These are phyloP conservation scores for Dascyllus trimaculatus DNA, from an alignment of 2,113 vertebrate genomes.

Conservation along the genomic window DNA sequence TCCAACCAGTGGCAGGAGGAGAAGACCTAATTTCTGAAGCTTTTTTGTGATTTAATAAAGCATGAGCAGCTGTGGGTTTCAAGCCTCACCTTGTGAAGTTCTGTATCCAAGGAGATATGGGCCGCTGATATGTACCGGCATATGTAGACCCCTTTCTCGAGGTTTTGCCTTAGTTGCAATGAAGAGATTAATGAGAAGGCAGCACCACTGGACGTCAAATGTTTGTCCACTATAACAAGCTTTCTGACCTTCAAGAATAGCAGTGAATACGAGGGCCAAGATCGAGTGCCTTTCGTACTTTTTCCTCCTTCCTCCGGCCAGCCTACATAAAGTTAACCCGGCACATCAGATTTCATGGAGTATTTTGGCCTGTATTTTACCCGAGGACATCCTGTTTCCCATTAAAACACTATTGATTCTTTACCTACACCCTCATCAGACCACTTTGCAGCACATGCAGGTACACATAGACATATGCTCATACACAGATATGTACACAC, in stretches of 20 bases:
- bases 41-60: conserved; percentile 36
- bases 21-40: conserved; percentile 24
- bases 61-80: conserved; percentile 14
- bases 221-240: conserved; percentile 74
- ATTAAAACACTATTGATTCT: conserved; percentile 74
- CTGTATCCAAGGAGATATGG: conserved; percentile 10
- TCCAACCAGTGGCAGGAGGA: conserved; percentile 2
- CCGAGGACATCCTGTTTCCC: conserved; percentile 64
- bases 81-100: conserved; percentile 30
- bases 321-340: conserved; percentile 27
- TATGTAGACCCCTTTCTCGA: conserved; percentile 27
- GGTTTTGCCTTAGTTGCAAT: conserved; percentile 32
- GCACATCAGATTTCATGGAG: conserved; percentile 57
- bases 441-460: conserved; percentile 55
- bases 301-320: conserved; percentile 29
- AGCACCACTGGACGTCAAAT: conserved; percentile 39
- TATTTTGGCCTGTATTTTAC: conserved; percentile 64
- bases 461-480: conserved; percentile 40
- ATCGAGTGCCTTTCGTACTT: conserved; percentile 47
- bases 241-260: conserved; percentile 76
- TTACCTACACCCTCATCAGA: conserved; percentile 48
- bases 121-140: conserved; percentile 12
- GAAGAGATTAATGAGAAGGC: conserved; percentile 65
- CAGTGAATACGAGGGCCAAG: conserved; percentile 27
- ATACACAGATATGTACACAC: conserved; percentile 37